These are phyloP conservation scores for Ophiothrix spiculata DNA, from an alignment of 35 echinoderm and acorn worm genomes.

Conservation along the genomic window DNA sequence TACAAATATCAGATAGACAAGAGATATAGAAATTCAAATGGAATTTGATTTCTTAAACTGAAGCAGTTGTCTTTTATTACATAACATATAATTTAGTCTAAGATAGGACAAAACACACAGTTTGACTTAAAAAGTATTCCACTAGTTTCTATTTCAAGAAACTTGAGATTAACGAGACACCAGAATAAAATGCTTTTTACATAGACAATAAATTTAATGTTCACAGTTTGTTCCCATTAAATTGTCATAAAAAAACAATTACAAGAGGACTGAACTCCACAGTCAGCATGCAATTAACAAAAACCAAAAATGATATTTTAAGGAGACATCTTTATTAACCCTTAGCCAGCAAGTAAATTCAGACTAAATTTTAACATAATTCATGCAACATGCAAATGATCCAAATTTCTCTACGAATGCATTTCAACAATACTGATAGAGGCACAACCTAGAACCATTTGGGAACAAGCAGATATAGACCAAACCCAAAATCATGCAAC, in stretches of 20 bases:
- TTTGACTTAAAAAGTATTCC: not conserved
- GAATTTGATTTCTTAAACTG: not conserved
- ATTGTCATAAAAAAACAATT: too few species aligned
- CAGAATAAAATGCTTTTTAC: not conserved
- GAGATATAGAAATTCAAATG: not conserved
- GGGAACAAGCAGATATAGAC: not conserved
- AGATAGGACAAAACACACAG: not conserved
- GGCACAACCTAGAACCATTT: too few species aligned
- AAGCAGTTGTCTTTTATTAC: too few species aligned
- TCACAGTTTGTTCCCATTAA: too few species aligned
- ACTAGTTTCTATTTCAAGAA: not conserved
- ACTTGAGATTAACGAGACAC: not conserved
- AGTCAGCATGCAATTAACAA: too few species aligned
- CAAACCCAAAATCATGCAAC: not conserved
- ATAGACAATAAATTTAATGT: too few species aligned
- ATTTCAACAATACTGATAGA: too few species aligned
- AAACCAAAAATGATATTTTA: not conserved
- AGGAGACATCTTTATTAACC: not conserved
- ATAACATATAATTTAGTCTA: too few species aligned
- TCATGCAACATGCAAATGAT: not conserved
- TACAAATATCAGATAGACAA: not conserved
- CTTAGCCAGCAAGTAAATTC: not conserved
- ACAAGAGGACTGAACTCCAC: too few species aligned
- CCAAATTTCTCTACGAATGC: too few species aligned
- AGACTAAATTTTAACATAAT: not conserved